Evolutionary conservation across 2,113 vertebrate species (phyloP), one percentile per base, ranked within the genome.

Genomic region (Aspiorhynchus laticeps): DNA sequence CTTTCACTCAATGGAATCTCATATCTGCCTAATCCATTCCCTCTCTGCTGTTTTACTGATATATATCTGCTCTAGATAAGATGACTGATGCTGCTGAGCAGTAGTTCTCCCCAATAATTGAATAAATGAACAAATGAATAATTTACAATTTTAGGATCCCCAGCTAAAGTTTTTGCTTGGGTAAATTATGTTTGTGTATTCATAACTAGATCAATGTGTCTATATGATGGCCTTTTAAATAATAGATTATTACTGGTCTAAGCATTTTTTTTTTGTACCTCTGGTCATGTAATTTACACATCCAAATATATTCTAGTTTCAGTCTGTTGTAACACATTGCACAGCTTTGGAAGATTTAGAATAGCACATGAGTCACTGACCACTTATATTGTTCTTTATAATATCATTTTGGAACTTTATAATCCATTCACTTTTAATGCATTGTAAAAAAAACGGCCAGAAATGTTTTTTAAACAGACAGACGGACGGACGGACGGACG

Each of bases 1-100:
- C 90, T 94, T 95, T 92, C 90, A 88, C 91, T 94, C 93, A 89
- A 86, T 91, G 83, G 90, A 88, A 93, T 94, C 92, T 93, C 83
- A 86, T 90, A 89, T 90, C 92, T 91, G 83, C 91, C 90, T 88
- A 87, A 90, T 88, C 91, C 85, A 87, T 85, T 85, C n/a, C 89
- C 80, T 41, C 83, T 71, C 82, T 90, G 90, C 90, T 89, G 85
- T 86, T 71, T 88, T 87, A 90, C 73, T 92, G 94, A 95, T 95
- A 91, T 89, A 91, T 81, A 94, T 94, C 93, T 73, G 53, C 88
- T 80, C 85, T 82, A 91, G 93, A 94, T 93, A 93, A 93, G 88
- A 88, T 88, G 80, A 87, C 87, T 59, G 81, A 88, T 78, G 77
- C 65, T 85, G 80, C 87, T 83, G 85, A 76, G 61, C 80, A 85